Conservation (phyloP, 1,140 invertebrate species). For the Aphelinus atriplicis region DNA sequence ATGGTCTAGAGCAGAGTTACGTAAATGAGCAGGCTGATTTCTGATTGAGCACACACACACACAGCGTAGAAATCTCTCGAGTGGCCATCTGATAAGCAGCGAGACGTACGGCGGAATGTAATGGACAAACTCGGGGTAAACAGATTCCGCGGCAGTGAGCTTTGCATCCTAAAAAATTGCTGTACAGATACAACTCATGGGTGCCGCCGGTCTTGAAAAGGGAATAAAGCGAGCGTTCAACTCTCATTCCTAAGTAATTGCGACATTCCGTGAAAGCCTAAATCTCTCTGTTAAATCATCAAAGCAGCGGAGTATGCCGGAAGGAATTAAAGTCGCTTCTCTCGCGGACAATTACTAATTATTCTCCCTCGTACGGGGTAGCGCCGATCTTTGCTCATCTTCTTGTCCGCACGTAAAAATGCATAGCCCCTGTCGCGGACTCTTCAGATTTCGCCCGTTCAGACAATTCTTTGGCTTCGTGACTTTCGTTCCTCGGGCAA, state of each 20-base stretch:
- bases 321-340: slow-evolving; percentile 31
- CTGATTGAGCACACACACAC: no score
- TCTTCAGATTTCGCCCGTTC: slow-evolving; percentile 14
- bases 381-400: not conserved
- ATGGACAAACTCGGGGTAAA: no score
- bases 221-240: slow-evolving; percentile 6
- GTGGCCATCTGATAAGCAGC: no score
- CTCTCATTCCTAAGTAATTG: slow-evolving; percentile 32
- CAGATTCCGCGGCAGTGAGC: no score
- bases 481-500: not conserved
- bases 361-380: not conserved
- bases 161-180: no score
- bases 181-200: no score
- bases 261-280: slow-evolving; percentile 31
- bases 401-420: slow-evolving; percentile 8
- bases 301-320: slow-evolving; percentile 7
- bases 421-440: not conserved
- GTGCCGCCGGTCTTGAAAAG: not conserved
- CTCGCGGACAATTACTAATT: slow-evolving; percentile 15
- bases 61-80: no score
- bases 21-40: no score
- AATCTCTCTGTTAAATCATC: slow-evolving; percentile 6
- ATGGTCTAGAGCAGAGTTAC: no score
- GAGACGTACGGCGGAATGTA: no score
- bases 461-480: not conserved